Conservation (phyloP, 2,113 vertebrate species). For the Copsychus sechellarum region DNA sequence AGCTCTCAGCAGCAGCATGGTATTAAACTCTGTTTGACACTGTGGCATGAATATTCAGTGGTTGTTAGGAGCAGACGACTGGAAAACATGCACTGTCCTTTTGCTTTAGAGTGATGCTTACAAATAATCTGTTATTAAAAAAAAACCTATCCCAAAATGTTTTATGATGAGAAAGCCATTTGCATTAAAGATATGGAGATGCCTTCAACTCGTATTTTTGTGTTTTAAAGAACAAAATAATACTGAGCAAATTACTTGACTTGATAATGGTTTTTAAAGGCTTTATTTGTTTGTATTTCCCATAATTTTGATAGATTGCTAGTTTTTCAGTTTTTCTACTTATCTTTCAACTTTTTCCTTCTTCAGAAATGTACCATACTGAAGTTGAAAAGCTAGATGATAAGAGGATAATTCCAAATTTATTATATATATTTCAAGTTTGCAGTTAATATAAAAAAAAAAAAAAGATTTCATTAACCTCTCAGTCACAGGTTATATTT, state of each 20-base stretch:
- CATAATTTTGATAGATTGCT: background rate
- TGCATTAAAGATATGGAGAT: background rate
- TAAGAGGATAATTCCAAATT: background rate
- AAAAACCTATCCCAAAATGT: background rate
- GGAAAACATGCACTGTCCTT: background rate
- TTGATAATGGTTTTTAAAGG: background rate
- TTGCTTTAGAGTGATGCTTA: background rate
- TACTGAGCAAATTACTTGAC: background rate
- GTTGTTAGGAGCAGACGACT: background rate
- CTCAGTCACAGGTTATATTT: background rate
- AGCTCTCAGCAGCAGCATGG: background rate
- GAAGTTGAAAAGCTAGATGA: slow-evolving; percentile 31
- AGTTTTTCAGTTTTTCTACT: slow-evolving; percentile 22
- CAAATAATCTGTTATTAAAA: background rate
- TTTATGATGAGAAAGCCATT: background rate
- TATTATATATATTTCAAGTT: background rate
- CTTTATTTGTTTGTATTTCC: slow-evolving; percentile 36
- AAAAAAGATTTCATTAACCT: background rate
- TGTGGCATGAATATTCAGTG: background rate
- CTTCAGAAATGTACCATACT: background rate
- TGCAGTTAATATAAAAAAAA: background rate
- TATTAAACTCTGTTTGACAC: slow-evolving; percentile 25
- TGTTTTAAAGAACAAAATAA: background rate
- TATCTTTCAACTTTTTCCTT: background rate
- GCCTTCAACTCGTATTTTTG: background rate